Evolutionary conservation across 53 echinoderm and acorn worm species (phyloP), one percentile per base, ranked within the genome.

Genomic region (Hippasteria phrygiana): DNA sequence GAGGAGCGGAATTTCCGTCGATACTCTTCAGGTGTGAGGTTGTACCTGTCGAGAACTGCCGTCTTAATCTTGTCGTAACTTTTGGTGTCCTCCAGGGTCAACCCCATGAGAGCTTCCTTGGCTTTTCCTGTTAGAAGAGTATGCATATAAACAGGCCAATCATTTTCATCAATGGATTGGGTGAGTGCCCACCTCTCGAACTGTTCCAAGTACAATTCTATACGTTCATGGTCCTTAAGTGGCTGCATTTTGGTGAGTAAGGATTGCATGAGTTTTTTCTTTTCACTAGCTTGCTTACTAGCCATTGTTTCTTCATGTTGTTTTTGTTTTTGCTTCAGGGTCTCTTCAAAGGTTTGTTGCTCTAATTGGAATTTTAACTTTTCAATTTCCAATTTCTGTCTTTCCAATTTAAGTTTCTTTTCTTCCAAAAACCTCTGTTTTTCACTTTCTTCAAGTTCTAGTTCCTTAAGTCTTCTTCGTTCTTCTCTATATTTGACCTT

Each of bases 11-110:
- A 43, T 45, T 74, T 74, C 24, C 47, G 22, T n/a, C 75, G 75
- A 45, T n/a, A 74, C 7, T 74, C 75, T 1, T 74, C 75, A 1
- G 47, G 47, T 45, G 75, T 74, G 31, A 74, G 75, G 46, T 74
- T 1, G 75, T 74, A 74, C 12, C 75, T 43, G 75, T 74, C n/a
- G n/a, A n/a, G n/a, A n/a, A n/a, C n/a, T n/a, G n/a, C n/a, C n/a
- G n/a, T n/a, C n/a, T n/a, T n/a, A 4, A 74, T 45, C 24, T 43
- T 74, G 28, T 74, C 75, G 46, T 74, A 74, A 33, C 33, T 31
- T 67, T 67, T 67, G 6, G 33, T 67, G 33, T 67, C 69, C 7
- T 67, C 69, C 12, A 62, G 5, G 12, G 12, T 62, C 22, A 62
- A 48, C 48, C 4, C 18, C 62, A 14, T 62, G 4, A 62, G 62